Evolutionary conservation across 2,888 invertebrate species (phyloP), one percentile per base, ranked within the genome.

Genomic region (Sinopyrophorus schimmeli): DNA sequence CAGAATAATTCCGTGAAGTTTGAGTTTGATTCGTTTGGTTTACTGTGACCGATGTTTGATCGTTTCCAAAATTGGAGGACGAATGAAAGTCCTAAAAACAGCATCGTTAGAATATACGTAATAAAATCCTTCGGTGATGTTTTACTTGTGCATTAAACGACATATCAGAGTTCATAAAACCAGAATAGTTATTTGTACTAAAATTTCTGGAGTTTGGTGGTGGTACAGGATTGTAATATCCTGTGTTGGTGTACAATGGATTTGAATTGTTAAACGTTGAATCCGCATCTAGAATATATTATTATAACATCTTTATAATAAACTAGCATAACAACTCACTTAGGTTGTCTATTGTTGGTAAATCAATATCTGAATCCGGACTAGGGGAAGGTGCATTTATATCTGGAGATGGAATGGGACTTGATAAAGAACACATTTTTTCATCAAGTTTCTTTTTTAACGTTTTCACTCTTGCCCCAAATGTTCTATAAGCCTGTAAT

Each of bases 401-500:
- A n/a, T 81, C 81, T 0, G 87, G 87, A 1, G 83, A 81, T 1
- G 87, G 87, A 9, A 86, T 75, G 0, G 87, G 87, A 68, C 80
- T 81, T 1, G 82, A 78, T 44, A 95, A 71, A 4, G 82, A 83
- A 10, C 86, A 82, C 58, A 84, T 80, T 48, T 91, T 76, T 62
- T 94, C 93, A 59, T 91, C 91, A 11, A 95, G 73, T 67, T 91
- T 92, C 40, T 87, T 85, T 69, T 93, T 90, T 34, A 95, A 79
- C 39, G 84, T 83, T 64, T 91, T 87, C 1, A 97, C 92, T 49
- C 94, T 80, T 7, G 85, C 83, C 0, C 92, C 93, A 75, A 95
- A 97, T 71, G 91, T 93, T 74, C 90, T 91, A 70, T 96, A 97
- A 1, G 97, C 96, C 93, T 95, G 67, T 9, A 70, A 31, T 15